Evolutionary conservation across 2,797 vertebrate species (phyloP).

Genomic region (Salarias fasciatus): DNA sequence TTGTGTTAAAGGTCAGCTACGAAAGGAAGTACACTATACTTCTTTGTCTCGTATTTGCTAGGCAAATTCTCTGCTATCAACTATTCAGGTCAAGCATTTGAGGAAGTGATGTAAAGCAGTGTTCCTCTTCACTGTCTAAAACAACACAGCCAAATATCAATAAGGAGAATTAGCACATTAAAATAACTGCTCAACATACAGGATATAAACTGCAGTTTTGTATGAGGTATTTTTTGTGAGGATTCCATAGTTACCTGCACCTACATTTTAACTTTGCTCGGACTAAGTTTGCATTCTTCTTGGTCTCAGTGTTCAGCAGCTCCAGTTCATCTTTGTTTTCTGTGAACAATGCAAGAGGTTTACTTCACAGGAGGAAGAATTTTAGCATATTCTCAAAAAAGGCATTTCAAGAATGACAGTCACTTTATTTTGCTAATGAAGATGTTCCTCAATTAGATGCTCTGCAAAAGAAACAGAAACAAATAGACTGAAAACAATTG

Average conservation of each 20-base stretch:
- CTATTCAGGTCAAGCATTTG: neutral
- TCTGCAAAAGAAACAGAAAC: too few relatives aligned
- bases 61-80: conserved; percentile 40
- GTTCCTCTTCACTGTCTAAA: neutral
- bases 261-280: conserved; percentile 71
- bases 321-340: conserved; percentile 70
- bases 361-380: neutral
- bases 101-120: conserved; percentile 14
- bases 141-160: too few relatives aligned
- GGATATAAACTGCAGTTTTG: too few relatives aligned
- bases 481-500: too few relatives aligned
- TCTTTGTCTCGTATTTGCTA: conserved; percentile 48
- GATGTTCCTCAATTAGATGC: too few relatives aligned
- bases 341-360: conserved; percentile 15
- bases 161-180: too few relatives aligned
- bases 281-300: conserved; percentile 58
- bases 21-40: neutral
- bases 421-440: too few relatives aligned
- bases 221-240: too few relatives aligned
- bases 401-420: too few relatives aligned
- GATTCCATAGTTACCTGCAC: conserved; percentile 1
- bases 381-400: neutral
- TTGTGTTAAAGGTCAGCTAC: neutral
- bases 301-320: conserved; percentile 68
- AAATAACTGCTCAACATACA: too few relatives aligned